phyloP scores from a whole-genome alignment of 2,113 vertebrate genomes.

The Macroglossus sobrinus region DNA sequence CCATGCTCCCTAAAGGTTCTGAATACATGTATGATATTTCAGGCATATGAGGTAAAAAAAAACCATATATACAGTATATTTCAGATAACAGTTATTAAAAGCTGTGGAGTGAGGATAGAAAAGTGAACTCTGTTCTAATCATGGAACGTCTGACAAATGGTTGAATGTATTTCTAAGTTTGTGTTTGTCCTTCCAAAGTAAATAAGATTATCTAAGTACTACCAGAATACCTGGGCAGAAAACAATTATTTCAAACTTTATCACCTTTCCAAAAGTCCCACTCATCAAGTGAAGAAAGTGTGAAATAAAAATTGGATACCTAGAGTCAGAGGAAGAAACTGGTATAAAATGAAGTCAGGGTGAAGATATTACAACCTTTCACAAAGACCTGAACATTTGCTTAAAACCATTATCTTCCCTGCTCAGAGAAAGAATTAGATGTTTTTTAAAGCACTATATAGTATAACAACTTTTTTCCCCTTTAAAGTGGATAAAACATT shows the following conservation, averaged over 20 bases:
- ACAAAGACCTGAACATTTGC: neutral
- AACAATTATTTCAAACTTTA: neutral
- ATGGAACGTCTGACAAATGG: fast-evolving
- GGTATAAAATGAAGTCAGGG: neutral
- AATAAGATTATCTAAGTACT: neutral
- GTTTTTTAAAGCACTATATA: neutral
- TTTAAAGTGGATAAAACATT: neutral
- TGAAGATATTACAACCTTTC: neutral
- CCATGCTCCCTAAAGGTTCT: neutral
- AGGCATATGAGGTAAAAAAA: neutral
- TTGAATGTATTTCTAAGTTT: neutral
- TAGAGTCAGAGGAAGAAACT: neutral
- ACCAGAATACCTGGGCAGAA: neutral
- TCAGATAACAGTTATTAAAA: neutral
- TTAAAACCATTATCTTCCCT: neutral
- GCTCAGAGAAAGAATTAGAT: neutral
- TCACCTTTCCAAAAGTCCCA: neutral
- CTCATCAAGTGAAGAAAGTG: neutral
- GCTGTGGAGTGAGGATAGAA: fast-evolving
- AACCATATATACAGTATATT: too few relatives aligned
- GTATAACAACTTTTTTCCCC: neutral
- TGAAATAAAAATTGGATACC: fast-evolving
- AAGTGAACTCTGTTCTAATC: neutral
- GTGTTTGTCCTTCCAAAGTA: neutral
- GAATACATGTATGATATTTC: neutral